These are phyloP conservation scores for Ellobius talpinus DNA, from an alignment of 2,113 vertebrate species.

Conservation along the genomic window DNA sequence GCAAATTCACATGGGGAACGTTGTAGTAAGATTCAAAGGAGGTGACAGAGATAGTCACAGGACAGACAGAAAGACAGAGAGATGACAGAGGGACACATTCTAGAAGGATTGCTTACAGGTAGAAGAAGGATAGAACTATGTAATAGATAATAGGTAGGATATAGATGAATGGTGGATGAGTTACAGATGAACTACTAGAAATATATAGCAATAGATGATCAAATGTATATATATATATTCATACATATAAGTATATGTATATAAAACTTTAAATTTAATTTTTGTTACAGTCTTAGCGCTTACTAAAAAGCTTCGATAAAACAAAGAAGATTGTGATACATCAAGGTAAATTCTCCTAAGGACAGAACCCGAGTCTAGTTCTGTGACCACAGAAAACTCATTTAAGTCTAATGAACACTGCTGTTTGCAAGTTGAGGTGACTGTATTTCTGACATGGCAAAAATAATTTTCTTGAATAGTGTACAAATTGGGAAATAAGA, in stretches of 20 bases:
- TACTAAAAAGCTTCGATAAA: background rate
- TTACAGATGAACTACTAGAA: background rate
- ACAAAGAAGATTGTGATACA: background rate
- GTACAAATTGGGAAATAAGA: background rate
- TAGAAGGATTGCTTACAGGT: background rate
- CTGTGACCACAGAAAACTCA: background rate
- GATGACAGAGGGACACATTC: background rate
- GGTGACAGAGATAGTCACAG: background rate
- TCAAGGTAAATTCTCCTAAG: background rate
- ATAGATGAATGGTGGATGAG: background rate
- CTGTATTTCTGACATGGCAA: background rate
- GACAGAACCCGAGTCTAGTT: conserved; percentile 19
- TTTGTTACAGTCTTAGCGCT: background rate
- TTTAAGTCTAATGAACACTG: background rate
- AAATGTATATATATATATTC: too few relatives aligned
- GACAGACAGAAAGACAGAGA: background rate
- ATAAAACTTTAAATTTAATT: background rate
- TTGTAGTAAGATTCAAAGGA: too few relatives aligned
- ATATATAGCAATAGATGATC: background rate
- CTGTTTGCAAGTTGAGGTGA: background rate
- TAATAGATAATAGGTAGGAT: background rate
- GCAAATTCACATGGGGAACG: background rate
- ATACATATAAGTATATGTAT: too few relatives aligned
- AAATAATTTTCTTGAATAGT: background rate
- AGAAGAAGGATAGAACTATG: background rate